Evolutionary conservation across 2,113 vertebrate genomes (phyloP).

Genomic region (Crotalus viridis): DNA sequence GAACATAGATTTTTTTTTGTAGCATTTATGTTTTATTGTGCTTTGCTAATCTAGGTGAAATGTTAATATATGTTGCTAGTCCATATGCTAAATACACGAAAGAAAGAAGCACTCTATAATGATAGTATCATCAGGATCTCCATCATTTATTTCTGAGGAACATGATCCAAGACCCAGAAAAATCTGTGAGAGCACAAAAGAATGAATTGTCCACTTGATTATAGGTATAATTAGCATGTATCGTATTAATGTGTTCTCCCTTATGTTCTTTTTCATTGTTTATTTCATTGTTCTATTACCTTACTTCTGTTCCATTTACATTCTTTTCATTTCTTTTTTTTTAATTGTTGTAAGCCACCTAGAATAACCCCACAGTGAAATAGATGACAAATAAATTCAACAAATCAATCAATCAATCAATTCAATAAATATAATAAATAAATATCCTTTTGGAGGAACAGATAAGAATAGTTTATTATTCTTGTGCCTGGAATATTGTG

Average conservation of each 20-base stretch:
- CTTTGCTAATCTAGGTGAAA: no score
- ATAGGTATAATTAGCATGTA: not conserved
- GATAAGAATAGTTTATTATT: slow-evolving; percentile 32
- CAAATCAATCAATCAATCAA: not conserved
- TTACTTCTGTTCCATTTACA: not conserved
- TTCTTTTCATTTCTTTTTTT: not conserved
- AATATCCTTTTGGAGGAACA: not conserved
- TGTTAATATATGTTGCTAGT: no score
- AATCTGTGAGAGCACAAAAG: not conserved
- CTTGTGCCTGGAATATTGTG: slow-evolving; percentile 24
- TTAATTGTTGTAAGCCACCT: not conserved
- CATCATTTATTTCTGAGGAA: slow-evolving; percentile 18
- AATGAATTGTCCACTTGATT: not conserved
- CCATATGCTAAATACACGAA: no score
- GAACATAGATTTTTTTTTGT: no score
- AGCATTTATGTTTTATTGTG: no score
- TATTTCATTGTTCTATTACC: not conserved
- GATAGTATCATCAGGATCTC: not conserved
- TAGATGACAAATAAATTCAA: not conserved
- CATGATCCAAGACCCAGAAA: slow-evolving; percentile 26
- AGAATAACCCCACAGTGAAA: no score
- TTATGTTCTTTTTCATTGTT: not conserved
- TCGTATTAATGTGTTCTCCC: not conserved
- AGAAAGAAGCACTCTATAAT: not conserved
- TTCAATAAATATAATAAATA: not conserved